Base-by-base conservation (phyloP, 2,797 vertebrate genomes). In the Falco rusticolus region DNA sequence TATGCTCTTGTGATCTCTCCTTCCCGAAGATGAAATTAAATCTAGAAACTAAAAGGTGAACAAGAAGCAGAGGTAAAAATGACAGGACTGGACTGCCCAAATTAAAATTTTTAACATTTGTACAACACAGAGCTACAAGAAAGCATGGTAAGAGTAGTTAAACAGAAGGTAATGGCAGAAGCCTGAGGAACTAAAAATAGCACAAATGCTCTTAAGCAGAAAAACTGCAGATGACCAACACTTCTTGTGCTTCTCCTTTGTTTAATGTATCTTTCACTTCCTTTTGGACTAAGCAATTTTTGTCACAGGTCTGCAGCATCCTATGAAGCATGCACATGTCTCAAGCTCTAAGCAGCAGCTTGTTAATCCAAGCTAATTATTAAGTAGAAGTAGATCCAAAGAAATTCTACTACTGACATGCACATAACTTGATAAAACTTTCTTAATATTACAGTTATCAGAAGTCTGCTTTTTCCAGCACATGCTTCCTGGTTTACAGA, bases 21-120 rank as follows among this genome's bases (percentile, higher is more conserved):
- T 99, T 81, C 99, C 99, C 4, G 99, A 99, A 25, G 99, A 99
- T 11, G 99, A 99, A 97, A 99, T 99, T 97, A 99, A 97, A 96
- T 99, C 99, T 91, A 99, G 97, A 96, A 99, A 99, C 99, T 99
- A 96, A 77, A 84, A 68, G 64, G 43, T 43, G 90, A 94, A 89
- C 12, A 93, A 57, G 92, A 90, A 69, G 33, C 45, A 51, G 8
- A 68, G 65, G 47, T 51, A 54, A 75, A 85, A 87, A 92, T 57
- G n/a, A 48, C 31, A 87, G 63, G 33, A 94, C 45, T 4, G 5
- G 12, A 50, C 26, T 28, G 68, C 16, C 7, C 50, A 54, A 79
- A 88, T 28, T 16, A 53, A 89, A 92, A 74, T 41, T 17, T 75
- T 92, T 29, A 87, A 48, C 21, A 37, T 48, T 28, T 75, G 28